A percentile compares a stretch with the other conserved stretches of the same genome.
Evolutionary conservation across 2,888 invertebrate genomes (phyloP).

Genomic region (Urechis unicinctus): DNA sequence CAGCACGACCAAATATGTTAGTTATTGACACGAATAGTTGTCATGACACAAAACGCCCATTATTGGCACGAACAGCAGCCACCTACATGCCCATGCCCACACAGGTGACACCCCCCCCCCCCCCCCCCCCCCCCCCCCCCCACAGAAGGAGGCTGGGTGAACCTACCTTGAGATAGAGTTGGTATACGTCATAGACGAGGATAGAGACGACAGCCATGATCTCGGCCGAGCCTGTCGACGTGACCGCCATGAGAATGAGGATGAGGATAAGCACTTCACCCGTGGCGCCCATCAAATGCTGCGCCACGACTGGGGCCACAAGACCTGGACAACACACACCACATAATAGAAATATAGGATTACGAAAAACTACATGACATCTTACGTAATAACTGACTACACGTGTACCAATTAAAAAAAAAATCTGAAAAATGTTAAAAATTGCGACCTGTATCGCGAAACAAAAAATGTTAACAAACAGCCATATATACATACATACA

Average conservation of each 20-base stretch:
- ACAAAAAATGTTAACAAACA: too few species aligned
- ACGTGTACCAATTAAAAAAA: too few species aligned
- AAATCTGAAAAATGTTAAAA: too few species aligned
- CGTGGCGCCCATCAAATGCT: constrained; percentile 37
- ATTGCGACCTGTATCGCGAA: too few species aligned
- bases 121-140: too few species aligned
- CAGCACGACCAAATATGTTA: too few species aligned
- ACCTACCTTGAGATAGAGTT: constrained; percentile 31
- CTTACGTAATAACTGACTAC: too few species aligned
- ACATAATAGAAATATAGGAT: neutral
- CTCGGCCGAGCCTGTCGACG: constrained; percentile 49
- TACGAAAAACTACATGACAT: neutral
- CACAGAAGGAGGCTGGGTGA: too few species aligned
- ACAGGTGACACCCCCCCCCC: too few species aligned
- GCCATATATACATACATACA: too few species aligned
- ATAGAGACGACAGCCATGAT: constrained; percentile 49
- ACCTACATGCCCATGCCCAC: too few species aligned
- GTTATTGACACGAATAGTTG: too few species aligned
- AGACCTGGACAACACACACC: constrained; percentile 30
- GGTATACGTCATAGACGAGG: constrained; percentile 46
- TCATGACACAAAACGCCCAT: constrained; percentile 1
- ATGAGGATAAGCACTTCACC: constrained; percentile 42
- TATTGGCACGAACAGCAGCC: neutral
- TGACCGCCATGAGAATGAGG: constrained; percentile 49
- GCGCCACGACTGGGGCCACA: constrained; percentile 44